phyloP scores from a whole-genome alignment of 2,113 vertebrate species.

The Tetrax tetrax region DNA sequence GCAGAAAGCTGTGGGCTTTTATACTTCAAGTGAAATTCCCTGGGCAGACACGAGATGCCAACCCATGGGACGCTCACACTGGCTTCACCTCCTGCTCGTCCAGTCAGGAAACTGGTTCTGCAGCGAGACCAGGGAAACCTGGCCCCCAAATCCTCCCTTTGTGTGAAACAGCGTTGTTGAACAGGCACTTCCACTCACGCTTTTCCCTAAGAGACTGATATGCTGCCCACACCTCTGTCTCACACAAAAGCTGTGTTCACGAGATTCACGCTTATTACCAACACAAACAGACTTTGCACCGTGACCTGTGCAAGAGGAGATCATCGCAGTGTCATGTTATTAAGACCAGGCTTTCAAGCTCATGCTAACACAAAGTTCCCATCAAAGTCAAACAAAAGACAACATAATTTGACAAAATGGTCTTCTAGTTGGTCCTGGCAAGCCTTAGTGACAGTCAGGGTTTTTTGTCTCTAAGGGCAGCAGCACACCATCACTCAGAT shows the following conservation, averaged over 20 bases:
- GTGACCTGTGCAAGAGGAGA: not conserved
- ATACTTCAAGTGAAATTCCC: not conserved
- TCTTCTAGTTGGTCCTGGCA: not conserved
- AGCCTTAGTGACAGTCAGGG: not conserved
- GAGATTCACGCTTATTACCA: not conserved
- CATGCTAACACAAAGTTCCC: not conserved
- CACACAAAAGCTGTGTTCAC: not conserved
- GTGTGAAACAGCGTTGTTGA: rapidly evolving
- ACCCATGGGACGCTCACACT: rapidly evolving
- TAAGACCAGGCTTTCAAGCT: not conserved
- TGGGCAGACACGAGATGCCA: not conserved
- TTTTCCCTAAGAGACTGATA: not conserved
- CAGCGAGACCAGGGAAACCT: not conserved
- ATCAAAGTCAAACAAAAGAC: not conserved
- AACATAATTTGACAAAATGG: not conserved
- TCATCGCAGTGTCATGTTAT: not conserved
- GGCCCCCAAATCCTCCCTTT: not conserved
- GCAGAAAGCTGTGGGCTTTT: not conserved
- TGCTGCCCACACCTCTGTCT: not conserved
- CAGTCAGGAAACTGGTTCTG: not conserved
- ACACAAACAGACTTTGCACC: not conserved
- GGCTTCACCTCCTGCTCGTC: not conserved
- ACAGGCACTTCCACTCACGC: not conserved
- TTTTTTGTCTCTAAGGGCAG: not conserved
- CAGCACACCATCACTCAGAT: not conserved